These are phyloP conservation scores for Macquaria australasica DNA, from an alignment of 2,113 vertebrate genomes.

Conservation along the genomic window DNA sequence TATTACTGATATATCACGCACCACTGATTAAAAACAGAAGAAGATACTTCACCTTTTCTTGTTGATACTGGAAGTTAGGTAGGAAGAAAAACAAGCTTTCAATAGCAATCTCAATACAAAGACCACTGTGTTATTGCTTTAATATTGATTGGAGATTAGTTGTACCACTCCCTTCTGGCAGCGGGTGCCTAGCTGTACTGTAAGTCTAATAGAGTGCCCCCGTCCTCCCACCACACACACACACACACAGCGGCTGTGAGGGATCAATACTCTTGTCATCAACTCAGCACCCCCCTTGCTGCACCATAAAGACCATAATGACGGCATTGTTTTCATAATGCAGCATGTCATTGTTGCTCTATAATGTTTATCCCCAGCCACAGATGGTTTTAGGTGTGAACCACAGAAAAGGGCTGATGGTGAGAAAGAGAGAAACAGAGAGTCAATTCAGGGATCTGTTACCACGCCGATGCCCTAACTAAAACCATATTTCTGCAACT, in stretches of 20 bases:
- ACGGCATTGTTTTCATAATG: conserved; percentile 61
- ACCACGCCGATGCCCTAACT: conserved; percentile 60
- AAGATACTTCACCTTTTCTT: neutral
- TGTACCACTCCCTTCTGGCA: conserved; percentile 59
- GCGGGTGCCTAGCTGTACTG: conserved; percentile 50
- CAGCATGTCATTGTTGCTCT: conserved; percentile 55
- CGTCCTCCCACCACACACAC: neutral
- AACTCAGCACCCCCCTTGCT: conserved; percentile 39
- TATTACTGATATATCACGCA: too few relatives aligned
- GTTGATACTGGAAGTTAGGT: conserved; percentile 3
- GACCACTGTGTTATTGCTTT: conserved; percentile 11
- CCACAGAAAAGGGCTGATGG: conserved; percentile 56
- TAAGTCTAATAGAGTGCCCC: conserved; percentile 10
- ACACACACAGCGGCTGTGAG: conserved; percentile 26
- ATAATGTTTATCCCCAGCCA: conserved; percentile 54
- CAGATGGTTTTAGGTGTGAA: conserved; percentile 79
- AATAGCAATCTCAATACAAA: neutral
- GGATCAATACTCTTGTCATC: conserved; percentile 63
- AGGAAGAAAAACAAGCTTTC: neutral
- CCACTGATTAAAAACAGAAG: conserved; percentile 22
- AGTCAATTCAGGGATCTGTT: conserved; percentile 68
- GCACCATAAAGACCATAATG: conserved; percentile 44
- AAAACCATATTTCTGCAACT: conserved; percentile 68
- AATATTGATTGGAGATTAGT: conserved; percentile 27
- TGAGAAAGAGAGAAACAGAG: conserved; percentile 60